A percentile compares a stretch with the other conserved stretches of the same genome.
Conservation (phyloP, 1,140 invertebrate genomes). For the Dinoponera quadriceps region DNA sequence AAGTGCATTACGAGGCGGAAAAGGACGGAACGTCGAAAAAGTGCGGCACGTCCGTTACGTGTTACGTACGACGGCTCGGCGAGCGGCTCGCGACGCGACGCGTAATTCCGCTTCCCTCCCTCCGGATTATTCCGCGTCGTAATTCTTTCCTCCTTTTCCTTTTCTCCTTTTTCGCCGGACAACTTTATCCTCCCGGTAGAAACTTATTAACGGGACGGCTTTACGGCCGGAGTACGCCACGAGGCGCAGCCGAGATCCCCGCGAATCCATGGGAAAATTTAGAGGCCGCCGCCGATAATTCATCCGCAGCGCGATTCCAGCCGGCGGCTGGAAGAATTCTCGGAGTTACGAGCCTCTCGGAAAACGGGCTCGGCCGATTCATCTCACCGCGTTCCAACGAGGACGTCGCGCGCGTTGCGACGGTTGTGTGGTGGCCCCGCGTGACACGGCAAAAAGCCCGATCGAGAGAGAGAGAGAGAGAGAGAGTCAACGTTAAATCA, state of each 20-base stretch:
- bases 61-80: neutral
- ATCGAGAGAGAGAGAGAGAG: too few relatives aligned
- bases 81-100: neutral
- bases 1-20: conserved; percentile 53
- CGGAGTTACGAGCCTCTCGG: neutral
- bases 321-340: neutral
- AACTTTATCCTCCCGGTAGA: conserved; percentile 1
- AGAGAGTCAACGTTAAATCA: conserved; percentile 33
- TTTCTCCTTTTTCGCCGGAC: neutral
- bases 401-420: too few relatives aligned
- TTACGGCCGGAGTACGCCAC: too few relatives aligned
- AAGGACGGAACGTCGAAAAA: conserved; percentile 47
- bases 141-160: conserved; percentile 11
- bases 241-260: neutral
- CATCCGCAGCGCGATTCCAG: neutral
- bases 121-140: neutral
- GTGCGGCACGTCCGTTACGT: conserved; percentile 6
- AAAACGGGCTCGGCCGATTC: conserved; percentile 12
- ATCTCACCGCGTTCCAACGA: neutral
- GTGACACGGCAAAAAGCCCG: neutral
- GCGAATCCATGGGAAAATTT: neutral
- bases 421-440: neutral
- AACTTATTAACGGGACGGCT: neutral
- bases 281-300: neutral
- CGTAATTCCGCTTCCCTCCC: neutral